These are phyloP conservation scores for Helleia helle DNA, from an alignment of 2,888 invertebrate genomes.

Conservation along the genomic window DNA sequence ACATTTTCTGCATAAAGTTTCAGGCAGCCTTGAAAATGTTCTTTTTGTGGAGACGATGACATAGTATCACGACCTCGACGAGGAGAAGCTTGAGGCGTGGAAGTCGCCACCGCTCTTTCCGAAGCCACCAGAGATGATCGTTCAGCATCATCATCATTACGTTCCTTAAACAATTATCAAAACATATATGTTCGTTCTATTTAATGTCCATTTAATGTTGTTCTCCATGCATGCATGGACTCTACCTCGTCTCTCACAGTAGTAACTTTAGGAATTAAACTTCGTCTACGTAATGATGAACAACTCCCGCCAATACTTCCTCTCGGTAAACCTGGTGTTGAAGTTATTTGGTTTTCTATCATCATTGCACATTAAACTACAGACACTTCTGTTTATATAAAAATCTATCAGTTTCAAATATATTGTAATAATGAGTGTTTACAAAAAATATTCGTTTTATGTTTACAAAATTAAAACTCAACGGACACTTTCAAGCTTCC, in stretches of 20 bases:
- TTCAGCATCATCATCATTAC: constrained; percentile 77
- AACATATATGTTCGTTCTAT: neutral
- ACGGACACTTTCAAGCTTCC: constrained; percentile 22
- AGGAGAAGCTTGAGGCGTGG: constrained; percentile 47
- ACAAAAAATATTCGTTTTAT: neutral
- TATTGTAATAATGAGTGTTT: neutral
- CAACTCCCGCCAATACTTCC: constrained; percentile 55
- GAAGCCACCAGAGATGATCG: constrained; percentile 64
- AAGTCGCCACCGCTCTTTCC: constrained; percentile 49
- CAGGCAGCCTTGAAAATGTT: constrained; percentile 83
- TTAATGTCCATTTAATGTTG: too few species aligned
- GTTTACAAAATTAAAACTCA: constrained; percentile 28
- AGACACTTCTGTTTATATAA: neutral
- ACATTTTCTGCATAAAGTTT: constrained; percentile 88
- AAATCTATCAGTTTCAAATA: neutral
- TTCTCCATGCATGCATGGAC: too few species aligned
- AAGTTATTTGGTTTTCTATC: constrained; percentile 47
- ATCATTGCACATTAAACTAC: constrained; percentile 28
- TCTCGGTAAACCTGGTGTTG: constrained; percentile 39
- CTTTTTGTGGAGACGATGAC: constrained; percentile 72
- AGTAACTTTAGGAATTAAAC: constrained; percentile 42
- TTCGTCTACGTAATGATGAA: constrained; percentile 44
- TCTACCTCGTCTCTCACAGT: constrained; percentile 46
- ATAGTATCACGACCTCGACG: constrained; percentile 41
- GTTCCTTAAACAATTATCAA: constrained; percentile 38